Conservation (phyloP, 2,797 vertebrate species). For the Clarias pachynema region DNA sequence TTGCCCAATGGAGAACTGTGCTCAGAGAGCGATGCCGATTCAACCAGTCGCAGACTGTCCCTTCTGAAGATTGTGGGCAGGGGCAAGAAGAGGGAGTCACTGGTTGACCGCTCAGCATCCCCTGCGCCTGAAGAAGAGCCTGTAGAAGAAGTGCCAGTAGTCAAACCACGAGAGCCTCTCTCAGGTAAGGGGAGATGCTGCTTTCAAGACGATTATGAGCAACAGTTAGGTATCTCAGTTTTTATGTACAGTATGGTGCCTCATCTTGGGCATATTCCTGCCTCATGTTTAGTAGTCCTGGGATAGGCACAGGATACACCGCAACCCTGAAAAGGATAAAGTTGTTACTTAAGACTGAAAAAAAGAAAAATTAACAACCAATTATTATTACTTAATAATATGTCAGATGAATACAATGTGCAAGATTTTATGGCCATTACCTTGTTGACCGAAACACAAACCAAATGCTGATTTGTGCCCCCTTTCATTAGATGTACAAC, state of each 20-base stretch:
- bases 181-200: constrained; percentile 67
- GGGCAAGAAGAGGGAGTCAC: constrained; percentile 74
- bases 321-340: background rate
- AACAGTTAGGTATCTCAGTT: background rate
- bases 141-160: constrained; percentile 70
- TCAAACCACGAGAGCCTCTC: constrained; percentile 77
- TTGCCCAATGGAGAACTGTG: constrained; percentile 67
- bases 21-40: constrained; percentile 69
- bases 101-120: constrained; percentile 68
- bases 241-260: background rate
- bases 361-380: background rate
- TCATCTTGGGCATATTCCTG: background rate
- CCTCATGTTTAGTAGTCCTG: background rate
- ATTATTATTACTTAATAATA: constrained; percentile 8
- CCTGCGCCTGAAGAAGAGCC: constrained; percentile 70
- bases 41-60: constrained; percentile 74
- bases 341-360: background rate
- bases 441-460: background rate
- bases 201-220: background rate
- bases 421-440: background rate
- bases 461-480: background rate
- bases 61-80: constrained; percentile 83
- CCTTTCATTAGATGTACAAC: background rate
- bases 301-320: background rate
- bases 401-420: background rate